Evolutionary conservation across 2,113 vertebrate genomes (phyloP), one percentile per base, ranked within the genome.

Genomic region (Seriola rivoliana): DNA sequence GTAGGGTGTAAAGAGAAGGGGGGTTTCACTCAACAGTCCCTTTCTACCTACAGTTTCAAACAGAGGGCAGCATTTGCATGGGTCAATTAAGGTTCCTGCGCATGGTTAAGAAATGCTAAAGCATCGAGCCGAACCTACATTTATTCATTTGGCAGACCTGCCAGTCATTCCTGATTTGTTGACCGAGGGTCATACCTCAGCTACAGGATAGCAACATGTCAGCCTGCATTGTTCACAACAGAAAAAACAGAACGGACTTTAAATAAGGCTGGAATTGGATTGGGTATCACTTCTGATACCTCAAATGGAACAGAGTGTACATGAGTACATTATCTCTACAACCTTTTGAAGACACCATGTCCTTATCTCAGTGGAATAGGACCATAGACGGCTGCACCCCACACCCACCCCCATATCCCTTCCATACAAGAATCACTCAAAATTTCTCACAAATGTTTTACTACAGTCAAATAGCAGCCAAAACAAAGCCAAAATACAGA

Each of bases 31-130:
- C n/a, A 66, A 16, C 29, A 23, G 25, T 6, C 8, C 9, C 75
- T 42, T 46, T 76, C 19, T 16, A 34, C 5, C 44, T 57, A 66
- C 36, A 46, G 34, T 62, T 40, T 64, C 21, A 38, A 55, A 71
- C 25, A 64, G 4, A 32, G 21, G 8, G 44, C 57, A 40, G 14
- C 21, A 74, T 77, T 82, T 48, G 32, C 52, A 77, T 34, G 44
- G 46, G 40, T 78, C 64, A 67, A 58, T 59, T 34, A 59, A 34
- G 34, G 42, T 10, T 66, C 32, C 50, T 65, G 40, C 11, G 11
- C 2, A 4, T 12, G 59, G 63, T 82, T 75, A 32, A 85, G 32
- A 74, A 59, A 86, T 71, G 54, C 65, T 71, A 85, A 83, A 36
- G 40, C 50, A 16, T 8, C 4, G 3, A 23, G 0, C 8, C 10